Conservation (phyloP, 2,888 invertebrate genomes). For the Mesorhabditis belari region DNA sequence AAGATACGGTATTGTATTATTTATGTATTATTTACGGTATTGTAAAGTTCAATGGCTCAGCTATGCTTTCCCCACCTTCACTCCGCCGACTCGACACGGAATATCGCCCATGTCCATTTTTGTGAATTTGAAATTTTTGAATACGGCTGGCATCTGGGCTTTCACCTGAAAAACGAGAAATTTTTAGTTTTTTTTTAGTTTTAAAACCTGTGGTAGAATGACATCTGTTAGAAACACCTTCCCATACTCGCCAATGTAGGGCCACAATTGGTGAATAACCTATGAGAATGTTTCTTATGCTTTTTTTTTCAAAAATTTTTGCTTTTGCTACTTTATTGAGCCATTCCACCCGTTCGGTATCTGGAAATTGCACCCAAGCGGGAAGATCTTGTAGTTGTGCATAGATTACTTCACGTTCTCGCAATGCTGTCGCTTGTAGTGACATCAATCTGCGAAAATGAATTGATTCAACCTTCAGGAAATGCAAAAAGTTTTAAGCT, state of each 20-base stretch:
- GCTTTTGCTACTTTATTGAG: conserved; percentile 45
- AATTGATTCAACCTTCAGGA: no score
- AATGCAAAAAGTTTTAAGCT: background rate
- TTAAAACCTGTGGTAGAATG: conserved; percentile 76
- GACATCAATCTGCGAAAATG: conserved; percentile 16
- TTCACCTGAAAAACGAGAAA: conserved; percentile 7
- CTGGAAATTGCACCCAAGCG: conserved; percentile 54
- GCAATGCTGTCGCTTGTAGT: conserved; percentile 24
- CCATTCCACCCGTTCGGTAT: conserved; percentile 54
- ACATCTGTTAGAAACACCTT: conserved; percentile 73
- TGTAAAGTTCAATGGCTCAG: no score
- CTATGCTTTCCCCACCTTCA: conserved; percentile 68
- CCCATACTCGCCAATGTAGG: conserved; percentile 85
- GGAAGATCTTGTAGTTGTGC: conserved; percentile 51
- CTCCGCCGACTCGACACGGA: conserved; percentile 51
- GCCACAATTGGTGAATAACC: conserved; percentile 66
- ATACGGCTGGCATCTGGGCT: conserved; percentile 70
- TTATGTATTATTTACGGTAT: no score
- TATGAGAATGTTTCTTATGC: conserved; percentile 1
- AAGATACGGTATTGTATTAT: no score
- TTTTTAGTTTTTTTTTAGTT: background rate
- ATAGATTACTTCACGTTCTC: conserved; percentile 49
- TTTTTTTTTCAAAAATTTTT: background rate
- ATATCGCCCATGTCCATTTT: conserved; percentile 83
- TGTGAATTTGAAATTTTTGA: conserved; percentile 86